Base-by-base conservation (phyloP, 1,140 invertebrate genomes). In the Bombus sibiricus region DNA sequence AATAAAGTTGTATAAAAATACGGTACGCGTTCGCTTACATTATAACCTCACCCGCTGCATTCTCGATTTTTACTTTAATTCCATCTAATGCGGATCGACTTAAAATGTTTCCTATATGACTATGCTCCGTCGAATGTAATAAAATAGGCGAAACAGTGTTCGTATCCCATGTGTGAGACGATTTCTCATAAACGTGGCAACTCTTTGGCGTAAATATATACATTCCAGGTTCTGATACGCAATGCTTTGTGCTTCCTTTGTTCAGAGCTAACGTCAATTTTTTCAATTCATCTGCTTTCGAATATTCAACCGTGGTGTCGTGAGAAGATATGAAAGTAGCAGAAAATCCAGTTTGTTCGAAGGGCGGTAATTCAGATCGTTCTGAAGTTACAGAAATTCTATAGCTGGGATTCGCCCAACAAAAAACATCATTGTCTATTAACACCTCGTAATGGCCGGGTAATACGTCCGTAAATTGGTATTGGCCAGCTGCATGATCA, bases 371-470 rank as follows among this genome's bases (percentile, higher is more conserved):
- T 72, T 96, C 94, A 28, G 97, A 96, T 81, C 96, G 96, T 75
- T 96, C 96, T 28, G 96, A 96, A 13, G 96, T 96, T 8, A 98
- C 96, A 53, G 96, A 96, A 10, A 98, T 95, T 53, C 96, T 95
- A 71, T 97, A 96, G 39, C 96, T 96, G 0, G 96, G 93, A 79
- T 95, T 96, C 72, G 96, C 95, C 97, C 98, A 99, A 92, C 98
- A 98, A 83, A 97, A 97, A 64, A 96, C 95, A 78, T 96, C 96
- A 6, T 95, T 95, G 32, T 96, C 95, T 71, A 98, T 96, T 2
- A 96, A 96, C 1, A 98, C 93, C 95, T 97, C 96, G 91, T 99
- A 99, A 66, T 97, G 96, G 37, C 98, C 98, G 10, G 98, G 97
- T 53, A 97, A 95, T 28, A 99, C 96, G 83, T 98, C 97, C 34